A percentile compares a stretch with the other conserved stretches of the same genome.
phyloP scores from a whole-genome alignment of 2,888 invertebrate species.

The Mesoligia furuncula region DNA sequence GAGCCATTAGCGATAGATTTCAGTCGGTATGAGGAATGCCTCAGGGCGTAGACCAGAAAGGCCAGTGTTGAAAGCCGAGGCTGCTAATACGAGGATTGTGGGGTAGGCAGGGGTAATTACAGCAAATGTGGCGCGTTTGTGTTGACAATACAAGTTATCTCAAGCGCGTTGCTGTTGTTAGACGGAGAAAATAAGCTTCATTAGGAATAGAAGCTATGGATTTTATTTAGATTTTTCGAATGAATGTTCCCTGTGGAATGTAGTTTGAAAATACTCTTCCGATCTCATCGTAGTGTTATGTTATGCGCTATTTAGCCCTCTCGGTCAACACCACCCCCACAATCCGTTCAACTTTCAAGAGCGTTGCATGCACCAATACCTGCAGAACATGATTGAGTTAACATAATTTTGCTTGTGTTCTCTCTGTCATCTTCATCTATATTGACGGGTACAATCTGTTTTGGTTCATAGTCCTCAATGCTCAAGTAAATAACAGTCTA shows the following conservation, averaged over 20 bases:
- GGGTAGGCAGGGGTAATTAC: constrained; percentile 85
- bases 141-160: constrained; percentile 78
- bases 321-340: background rate
- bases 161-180: constrained; percentile 33
- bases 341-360: background rate
- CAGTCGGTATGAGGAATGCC: constrained; percentile 52
- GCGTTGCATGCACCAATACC: background rate
- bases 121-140: constrained; percentile 86
- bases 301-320: background rate
- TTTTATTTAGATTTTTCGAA: background rate
- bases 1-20: constrained; percentile 25
- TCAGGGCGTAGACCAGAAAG: constrained; percentile 70
- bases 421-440: background rate
- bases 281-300: background rate
- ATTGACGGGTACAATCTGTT: background rate
- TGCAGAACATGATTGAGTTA: background rate
- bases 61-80: constrained; percentile 77
- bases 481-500: background rate
- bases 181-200: constrained; percentile 40
- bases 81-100: constrained; percentile 84
- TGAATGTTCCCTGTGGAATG: background rate
- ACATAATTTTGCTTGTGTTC: background rate
- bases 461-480: background rate
- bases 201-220: background rate
- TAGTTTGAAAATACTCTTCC: background rate